A percentile compares a stretch with the other conserved stretches of the same genome.
Evolutionary conservation across 1,140 invertebrate species (phyloP).

Genomic region (Sinella curviseta): DNA sequence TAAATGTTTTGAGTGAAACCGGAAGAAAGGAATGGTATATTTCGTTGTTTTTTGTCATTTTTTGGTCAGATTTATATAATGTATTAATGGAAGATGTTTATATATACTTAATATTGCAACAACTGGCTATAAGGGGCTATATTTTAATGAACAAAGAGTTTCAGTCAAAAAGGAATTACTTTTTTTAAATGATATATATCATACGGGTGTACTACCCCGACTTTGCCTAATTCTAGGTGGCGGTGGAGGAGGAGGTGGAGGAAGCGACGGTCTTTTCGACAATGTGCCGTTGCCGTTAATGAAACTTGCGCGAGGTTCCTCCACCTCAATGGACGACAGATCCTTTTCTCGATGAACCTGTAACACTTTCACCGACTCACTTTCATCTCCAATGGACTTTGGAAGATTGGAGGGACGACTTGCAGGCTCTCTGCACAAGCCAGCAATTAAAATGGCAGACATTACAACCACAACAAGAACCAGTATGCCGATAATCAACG

Average conservation of each 20-base stretch:
- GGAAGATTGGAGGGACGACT: conserved; percentile 34
- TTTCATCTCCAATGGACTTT: conserved; percentile 7
- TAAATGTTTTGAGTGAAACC: no score
- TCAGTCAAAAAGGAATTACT: no score
- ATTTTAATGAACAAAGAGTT: no score
- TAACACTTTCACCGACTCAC: conserved; percentile 8
- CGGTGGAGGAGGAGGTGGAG: background rate
- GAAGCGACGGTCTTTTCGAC: no score
- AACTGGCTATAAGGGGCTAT: no score
- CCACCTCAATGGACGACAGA: background rate
- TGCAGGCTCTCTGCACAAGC: conserved; percentile 21
- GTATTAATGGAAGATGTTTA: no score
- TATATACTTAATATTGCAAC: no score
- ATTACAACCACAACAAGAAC: conserved; percentile 30
- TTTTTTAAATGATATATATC: no score
- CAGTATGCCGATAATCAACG: conserved; percentile 34
- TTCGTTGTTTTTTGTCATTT: no score
- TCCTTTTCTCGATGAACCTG: background rate
- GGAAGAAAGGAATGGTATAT: no score
- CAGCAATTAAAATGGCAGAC: conserved; percentile 25
- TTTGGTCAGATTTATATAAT: no score
- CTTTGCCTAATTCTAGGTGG: background rate
- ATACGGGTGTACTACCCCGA: background rate
- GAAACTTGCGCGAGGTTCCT: background rate
- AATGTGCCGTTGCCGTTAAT: background rate